phyloP scores from a whole-genome alignment of 2,797 vertebrate species.

The Pangasius mekongensis region DNA sequence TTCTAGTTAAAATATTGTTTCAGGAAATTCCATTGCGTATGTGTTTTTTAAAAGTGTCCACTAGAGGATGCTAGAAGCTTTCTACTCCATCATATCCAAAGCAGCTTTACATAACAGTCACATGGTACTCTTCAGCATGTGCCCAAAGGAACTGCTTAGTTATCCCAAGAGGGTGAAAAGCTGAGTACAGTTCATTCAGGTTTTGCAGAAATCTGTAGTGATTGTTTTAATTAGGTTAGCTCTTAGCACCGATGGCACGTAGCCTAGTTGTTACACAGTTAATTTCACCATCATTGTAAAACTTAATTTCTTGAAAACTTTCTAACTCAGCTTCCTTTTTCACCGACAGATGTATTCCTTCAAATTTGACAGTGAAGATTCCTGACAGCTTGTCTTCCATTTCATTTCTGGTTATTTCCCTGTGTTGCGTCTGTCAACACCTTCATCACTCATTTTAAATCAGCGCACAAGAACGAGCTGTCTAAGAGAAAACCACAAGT shows the following conservation, averaged over 20 bases:
- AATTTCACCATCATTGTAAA: slow-evolving; percentile 12
- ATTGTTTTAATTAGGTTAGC: slow-evolving; percentile 3
- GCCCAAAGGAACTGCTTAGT: not conserved
- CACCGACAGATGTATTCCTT: not conserved
- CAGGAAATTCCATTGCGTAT: not conserved
- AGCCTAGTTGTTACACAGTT: not conserved
- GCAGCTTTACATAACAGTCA: not conserved
- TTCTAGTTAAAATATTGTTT: not conserved
- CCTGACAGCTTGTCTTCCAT: slow-evolving; percentile 17
- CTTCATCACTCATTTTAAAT: slow-evolving; percentile 13
- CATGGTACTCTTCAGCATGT: not conserved
- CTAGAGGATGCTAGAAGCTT: slow-evolving; percentile 27
- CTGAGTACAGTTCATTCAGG: not conserved
- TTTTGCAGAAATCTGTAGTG: not conserved
- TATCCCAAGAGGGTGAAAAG: not conserved
- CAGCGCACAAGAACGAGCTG: not conserved
- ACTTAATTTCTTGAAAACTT: slow-evolving; percentile 3
- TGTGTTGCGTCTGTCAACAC: not conserved
- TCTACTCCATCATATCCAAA: not conserved
- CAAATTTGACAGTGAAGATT: slow-evolving; percentile 11
- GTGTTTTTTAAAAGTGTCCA: not conserved
- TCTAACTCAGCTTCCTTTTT: not conserved
- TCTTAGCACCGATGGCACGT: not conserved
- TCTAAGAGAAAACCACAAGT: not conserved
- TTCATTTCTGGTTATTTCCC: slow-evolving; percentile 22